phyloP scores from a whole-genome alignment of 2,888 invertebrate species.

The Arge pagana region DNA sequence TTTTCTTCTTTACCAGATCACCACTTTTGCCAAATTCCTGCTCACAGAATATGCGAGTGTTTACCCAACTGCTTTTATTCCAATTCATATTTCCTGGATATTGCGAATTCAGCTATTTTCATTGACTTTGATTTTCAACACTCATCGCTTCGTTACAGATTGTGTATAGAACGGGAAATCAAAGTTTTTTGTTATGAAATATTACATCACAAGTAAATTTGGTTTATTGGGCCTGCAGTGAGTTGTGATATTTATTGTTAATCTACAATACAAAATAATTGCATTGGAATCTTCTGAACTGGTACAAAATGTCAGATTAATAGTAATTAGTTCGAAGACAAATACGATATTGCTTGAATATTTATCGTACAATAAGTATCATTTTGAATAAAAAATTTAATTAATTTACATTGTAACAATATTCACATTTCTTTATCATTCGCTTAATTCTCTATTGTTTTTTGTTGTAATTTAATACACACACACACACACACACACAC shows the following conservation, averaged over 20 bases:
- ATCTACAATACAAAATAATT: neutral
- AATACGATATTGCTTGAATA: neutral
- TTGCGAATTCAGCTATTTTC: too few species aligned
- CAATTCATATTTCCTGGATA: too few species aligned
- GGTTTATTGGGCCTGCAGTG: neutral
- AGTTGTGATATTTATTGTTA: slow-evolving; percentile 3
- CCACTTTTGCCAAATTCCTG: too few species aligned
- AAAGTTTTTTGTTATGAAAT: too few species aligned
- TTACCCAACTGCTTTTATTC: too few species aligned
- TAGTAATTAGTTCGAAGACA: neutral
- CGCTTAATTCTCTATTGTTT: slow-evolving; percentile 24
- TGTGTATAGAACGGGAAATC: too few species aligned
- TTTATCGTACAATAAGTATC: slow-evolving; percentile 24
- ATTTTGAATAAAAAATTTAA: slow-evolving; percentile 39
- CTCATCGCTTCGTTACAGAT: too few species aligned
- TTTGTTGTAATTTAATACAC: slow-evolving; percentile 27
- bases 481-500: slow-evolving; percentile 36
- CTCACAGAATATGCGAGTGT: too few species aligned
- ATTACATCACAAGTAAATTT: neutral
- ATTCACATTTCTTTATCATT: slow-evolving; percentile 34
- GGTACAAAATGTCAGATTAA: neutral
- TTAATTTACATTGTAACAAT: slow-evolving; percentile 35
- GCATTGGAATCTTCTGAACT: neutral
- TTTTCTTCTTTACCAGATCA: too few species aligned
- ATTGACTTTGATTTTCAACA: too few species aligned